These are phyloP conservation scores for Hypolimnas misippus DNA, from an alignment of 2,888 invertebrate species.

Conservation along the genomic window DNA sequence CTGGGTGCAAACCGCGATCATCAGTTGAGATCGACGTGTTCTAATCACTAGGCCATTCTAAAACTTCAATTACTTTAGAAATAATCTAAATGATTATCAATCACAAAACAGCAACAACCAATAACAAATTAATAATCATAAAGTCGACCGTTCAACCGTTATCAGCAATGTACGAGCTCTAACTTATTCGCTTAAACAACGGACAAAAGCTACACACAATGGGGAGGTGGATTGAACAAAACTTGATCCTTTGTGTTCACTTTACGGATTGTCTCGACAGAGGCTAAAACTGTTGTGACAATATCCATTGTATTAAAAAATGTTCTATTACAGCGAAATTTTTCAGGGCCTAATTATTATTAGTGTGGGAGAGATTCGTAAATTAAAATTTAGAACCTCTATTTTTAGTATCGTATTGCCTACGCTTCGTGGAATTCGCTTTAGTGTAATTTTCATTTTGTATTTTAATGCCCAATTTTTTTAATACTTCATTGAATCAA, in stretches of 20 bases:
- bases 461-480: no score
- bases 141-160: conserved; percentile 25
- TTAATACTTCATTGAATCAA: no score
- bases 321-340: conserved; percentile 2
- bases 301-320: conserved; percentile 25
- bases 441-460: no score
- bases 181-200: conserved; percentile 50
- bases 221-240: conserved; percentile 48
- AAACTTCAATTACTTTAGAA: no score
- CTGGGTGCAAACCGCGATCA: no score
- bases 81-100: no score
- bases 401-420: no score
- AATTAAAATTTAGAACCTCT: not conserved
- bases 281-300: conserved; percentile 40
- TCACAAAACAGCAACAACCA: not conserved
- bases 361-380: not conserved
- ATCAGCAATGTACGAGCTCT: conserved; percentile 47
- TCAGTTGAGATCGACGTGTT: no score
- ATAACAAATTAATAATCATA: conserved; percentile 9
- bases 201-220: conserved; percentile 51
- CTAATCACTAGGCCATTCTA: no score
- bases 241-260: conserved; percentile 48
- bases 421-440: no score
- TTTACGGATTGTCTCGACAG: conserved; percentile 49
- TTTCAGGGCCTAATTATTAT: not conserved